A percentile compares a stretch with the other conserved stretches of the same genome.
Conservation (phyloP, 1,140 invertebrate genomes). For the Bombus affinis region DNA sequence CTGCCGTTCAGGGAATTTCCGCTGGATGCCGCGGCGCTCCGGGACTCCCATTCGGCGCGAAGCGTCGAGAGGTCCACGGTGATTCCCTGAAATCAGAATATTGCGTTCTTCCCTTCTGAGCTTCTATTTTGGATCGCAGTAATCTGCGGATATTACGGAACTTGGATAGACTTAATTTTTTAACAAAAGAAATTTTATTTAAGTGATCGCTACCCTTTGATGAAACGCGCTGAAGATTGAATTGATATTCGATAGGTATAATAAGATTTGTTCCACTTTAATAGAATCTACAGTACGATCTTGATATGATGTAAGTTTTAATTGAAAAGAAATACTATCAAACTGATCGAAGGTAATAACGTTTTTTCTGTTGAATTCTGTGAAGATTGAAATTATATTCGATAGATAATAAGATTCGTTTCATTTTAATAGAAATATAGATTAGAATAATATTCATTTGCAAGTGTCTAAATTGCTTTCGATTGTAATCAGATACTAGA, state of each 20-base stretch:
- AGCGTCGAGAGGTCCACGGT: slow-evolving; percentile 93
- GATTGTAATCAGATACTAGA: neutral
- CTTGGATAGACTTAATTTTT: neutral
- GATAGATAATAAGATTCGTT: neutral
- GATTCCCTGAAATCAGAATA: slow-evolving; percentile 85
- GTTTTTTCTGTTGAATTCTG: neutral
- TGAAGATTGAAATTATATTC: neutral
- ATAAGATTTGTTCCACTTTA: neutral
- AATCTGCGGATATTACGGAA: neutral
- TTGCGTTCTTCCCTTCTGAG: neutral
- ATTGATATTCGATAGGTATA: neutral
- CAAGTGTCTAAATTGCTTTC: neutral
- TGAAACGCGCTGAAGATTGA: neutral
- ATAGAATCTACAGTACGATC: too few species aligned
- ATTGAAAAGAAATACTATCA: neutral
- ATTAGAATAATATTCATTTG: neutral
- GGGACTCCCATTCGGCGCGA: slow-evolving; percentile 89
- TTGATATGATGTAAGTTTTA: neutral
- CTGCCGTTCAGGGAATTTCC: slow-evolving; percentile 67
- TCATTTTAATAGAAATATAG: neutral
- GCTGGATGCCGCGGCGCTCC: slow-evolving; percentile 80
- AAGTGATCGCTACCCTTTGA: neutral
- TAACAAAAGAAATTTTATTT: neutral
- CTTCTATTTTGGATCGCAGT: neutral
- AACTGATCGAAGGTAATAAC: neutral